phyloP scores from a whole-genome alignment of 2,888 invertebrate species.

The Lapara coniferarum region DNA sequence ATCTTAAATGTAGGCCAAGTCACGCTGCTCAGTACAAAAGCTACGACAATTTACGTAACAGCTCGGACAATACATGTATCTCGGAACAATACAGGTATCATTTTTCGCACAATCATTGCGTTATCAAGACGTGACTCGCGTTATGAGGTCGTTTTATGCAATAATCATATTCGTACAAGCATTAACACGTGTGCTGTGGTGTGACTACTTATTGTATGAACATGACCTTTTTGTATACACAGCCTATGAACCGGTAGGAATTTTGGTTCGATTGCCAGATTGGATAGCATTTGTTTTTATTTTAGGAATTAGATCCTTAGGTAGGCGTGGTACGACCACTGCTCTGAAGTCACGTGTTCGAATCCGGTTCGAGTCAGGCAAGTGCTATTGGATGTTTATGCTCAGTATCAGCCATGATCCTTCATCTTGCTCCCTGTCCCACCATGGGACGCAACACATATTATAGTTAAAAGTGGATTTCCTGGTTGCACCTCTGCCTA shows the following conservation, averaged over 20 bases:
- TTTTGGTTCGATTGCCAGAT: too few species aligned
- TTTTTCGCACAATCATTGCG: slow-evolving; percentile 32
- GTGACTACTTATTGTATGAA: slow-evolving; percentile 10
- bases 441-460: too few species aligned
- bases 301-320: too few species aligned
- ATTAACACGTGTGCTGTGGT: neutral
- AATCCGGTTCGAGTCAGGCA: neutral
- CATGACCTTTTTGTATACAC: neutral
- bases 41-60: slow-evolving; percentile 27
- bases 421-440: too few species aligned
- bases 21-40: neutral
- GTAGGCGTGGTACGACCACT: neutral
- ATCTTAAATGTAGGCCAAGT: slow-evolving; percentile 2
- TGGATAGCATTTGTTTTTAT: too few species aligned
- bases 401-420: too few species aligned
- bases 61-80: slow-evolving; percentile 26
- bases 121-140: slow-evolving; percentile 30
- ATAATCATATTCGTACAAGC: slow-evolving; percentile 27
- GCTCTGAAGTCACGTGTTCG: neutral
- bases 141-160: slow-evolving; percentile 33
- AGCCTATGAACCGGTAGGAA: too few species aligned
- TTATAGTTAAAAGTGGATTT: too few species aligned
- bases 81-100: slow-evolving; percentile 27
- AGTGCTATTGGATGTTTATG: too few species aligned
- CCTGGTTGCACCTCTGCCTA: too few species aligned